phyloP scores from a whole-genome alignment of 2,888 invertebrate species.

The Thecocarcelia acutangulata region DNA sequence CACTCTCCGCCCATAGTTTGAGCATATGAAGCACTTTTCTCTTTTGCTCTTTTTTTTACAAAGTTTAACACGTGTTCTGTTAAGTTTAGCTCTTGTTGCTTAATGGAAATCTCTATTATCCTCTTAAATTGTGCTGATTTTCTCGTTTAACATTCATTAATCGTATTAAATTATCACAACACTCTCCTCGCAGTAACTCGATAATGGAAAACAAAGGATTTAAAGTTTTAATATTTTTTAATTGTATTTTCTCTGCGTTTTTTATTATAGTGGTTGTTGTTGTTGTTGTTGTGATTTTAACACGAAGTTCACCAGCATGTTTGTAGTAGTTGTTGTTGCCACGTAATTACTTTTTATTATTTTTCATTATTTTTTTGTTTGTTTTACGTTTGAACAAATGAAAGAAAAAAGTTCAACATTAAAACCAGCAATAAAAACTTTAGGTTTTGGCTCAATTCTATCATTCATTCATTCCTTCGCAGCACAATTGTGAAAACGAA shows the following conservation, averaged over 20 bases:
- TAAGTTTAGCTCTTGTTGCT: too few relatives aligned
- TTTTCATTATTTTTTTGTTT: conserved; percentile 2
- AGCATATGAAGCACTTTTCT: too few relatives aligned
- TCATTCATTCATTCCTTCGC: conserved; percentile 2
- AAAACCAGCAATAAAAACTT: conserved; percentile 33
- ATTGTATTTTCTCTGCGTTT: not conserved
- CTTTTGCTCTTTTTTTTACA: too few relatives aligned
- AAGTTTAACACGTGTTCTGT: too few relatives aligned
- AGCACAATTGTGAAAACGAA: not conserved
- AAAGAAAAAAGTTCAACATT: conserved; percentile 1
- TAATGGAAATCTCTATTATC: too few relatives aligned
- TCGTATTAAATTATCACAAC: conserved; percentile 7
- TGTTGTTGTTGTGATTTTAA: not conserved
- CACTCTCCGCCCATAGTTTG: too few relatives aligned
- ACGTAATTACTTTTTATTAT: conserved; percentile 63
- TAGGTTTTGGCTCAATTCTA: conserved; percentile 5
- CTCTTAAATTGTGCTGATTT: conserved; percentile 3
- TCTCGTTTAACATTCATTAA: not conserved
- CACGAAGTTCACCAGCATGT: conserved; percentile 3
- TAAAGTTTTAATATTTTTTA: conserved; percentile 31
- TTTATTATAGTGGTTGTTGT: too few relatives aligned
- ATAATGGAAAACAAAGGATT: conserved; percentile 50
- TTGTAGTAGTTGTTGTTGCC: conserved; percentile 2
- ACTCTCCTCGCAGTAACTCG: not conserved
- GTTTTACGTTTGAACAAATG: not conserved